Base-by-base conservation (phyloP, 1,140 invertebrate genomes). In the Procambarus virginalis region DNA sequence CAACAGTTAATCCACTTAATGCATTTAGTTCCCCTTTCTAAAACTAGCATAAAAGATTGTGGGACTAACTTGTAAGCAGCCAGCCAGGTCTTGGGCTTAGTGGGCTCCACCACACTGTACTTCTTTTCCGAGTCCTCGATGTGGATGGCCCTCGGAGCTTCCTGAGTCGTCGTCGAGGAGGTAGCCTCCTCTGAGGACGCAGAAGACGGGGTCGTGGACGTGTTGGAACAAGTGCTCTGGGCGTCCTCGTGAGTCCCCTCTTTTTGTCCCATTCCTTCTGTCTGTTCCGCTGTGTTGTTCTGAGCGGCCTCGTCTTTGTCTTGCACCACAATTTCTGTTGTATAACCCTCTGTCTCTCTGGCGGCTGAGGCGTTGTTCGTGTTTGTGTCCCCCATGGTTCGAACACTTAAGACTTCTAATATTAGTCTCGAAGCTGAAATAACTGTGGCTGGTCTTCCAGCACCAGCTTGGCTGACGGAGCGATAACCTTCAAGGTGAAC, bases 1-100 rank as follows among this genome's bases (percentile, higher is more conserved):
- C 34, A 34, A 34, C 34, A 34, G 34, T 34, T 34, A 34, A 34
- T 34, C 0, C 34, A 34, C 1, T 34, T 34, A 34, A 34, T 34
- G 34, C 34, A 34, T 34, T 34, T 34, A 34, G 34, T 34, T 34
- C 34, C 34, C 34, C 34, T 34, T 34, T 34, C 34, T 34, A 34
- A 34, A 34, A 34, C 34, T 34, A 34, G 1, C 1, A 55, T 17
- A 64, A 4, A 64, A 64, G 60, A 64, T 17, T 64, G 34, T n/a
- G 84, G 78, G 45, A 88, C 86, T 88, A 70, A 88, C 86, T 88
- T 88, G 86, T 80, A 88, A 70, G 86, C 86, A 4, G 86, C 86
- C 48, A 82, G 68, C 86, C 86, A 88, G 64, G 86, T 81, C 78
- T 88, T 88, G 64, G 86, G 86, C 46, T 88, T 88, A 76, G 55